Percentiles rank a stretch among this genome's conserved stretches.
Conservation (phyloP, 2,888 invertebrate species). For the Lasius platythorax region DNA sequence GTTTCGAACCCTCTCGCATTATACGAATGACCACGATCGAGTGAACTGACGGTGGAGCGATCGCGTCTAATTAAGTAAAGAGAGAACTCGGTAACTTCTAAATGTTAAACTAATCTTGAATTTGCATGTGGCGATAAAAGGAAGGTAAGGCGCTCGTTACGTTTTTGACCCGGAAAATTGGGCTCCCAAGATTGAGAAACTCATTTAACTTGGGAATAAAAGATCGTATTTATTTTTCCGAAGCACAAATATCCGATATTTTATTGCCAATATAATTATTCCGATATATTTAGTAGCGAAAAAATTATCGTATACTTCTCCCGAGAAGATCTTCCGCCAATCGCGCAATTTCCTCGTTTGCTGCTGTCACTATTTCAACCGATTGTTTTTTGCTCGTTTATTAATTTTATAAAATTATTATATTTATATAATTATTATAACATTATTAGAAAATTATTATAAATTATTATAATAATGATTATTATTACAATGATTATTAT, state of each 20-base stretch:
- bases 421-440: no score
- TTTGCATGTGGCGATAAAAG: background rate
- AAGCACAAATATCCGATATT: no score
- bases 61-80: constrained; percentile 6
- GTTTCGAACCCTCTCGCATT: background rate
- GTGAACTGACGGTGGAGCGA: background rate
- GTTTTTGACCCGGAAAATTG: background rate
- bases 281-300: no score
- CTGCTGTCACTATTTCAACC: background rate
- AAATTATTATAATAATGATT: no score
- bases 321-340: background rate
- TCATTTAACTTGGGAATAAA: no score
- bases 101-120: constrained; percentile 1
- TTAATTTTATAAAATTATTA: background rate
- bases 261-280: no score
- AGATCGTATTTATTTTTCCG: no score
- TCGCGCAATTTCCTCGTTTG: background rate
- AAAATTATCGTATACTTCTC: no score
- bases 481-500: background rate
- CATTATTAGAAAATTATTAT: no score
- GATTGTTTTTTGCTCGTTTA: background rate
- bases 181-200: background rate
- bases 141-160: background rate
- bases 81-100: background rate
- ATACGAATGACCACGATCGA: background rate